A percentile compares a stretch with the other conserved stretches of the same genome.
Evolutionary conservation across 2,113 vertebrate genomes (phyloP).

Genomic region (Pachycephala philippinensis): DNA sequence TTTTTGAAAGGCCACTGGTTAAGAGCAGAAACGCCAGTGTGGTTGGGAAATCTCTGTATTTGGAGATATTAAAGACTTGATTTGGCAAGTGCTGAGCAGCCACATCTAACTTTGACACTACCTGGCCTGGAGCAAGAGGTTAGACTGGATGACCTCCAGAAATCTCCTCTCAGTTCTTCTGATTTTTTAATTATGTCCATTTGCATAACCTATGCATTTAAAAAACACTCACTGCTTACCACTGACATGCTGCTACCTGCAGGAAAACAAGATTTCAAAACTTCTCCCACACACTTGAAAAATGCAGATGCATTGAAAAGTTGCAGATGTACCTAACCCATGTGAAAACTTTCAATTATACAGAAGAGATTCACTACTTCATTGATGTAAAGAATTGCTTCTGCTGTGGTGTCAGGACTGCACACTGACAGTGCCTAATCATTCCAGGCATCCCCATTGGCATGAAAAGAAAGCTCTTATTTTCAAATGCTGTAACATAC

Average conservation of each 20-base stretch:
- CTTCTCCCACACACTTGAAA: not conserved
- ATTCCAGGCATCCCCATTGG: not conserved
- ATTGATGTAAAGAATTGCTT: not conserved
- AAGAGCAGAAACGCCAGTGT: not conserved
- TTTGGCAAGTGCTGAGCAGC: not conserved
- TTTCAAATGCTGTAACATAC: slow-evolving; percentile 13
- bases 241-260: not conserved
- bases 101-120: not conserved
- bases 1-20: not conserved
- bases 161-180: not conserved
- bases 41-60: not conserved
- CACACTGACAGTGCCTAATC: not conserved
- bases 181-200: not conserved
- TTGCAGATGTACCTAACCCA: not conserved
- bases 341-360: not conserved
- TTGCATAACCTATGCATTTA: not conserved
- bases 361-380: not conserved
- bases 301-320: not conserved
- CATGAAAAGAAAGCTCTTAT: slow-evolving; percentile 17
- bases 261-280: not conserved
- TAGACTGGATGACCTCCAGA: not conserved
- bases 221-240: not conserved
- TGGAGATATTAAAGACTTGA: not conserved
- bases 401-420: not conserved
- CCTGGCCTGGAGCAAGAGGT: not conserved